phyloP scores from a whole-genome alignment of 2,113 vertebrate species.

The Tachycineta bicolor region DNA sequence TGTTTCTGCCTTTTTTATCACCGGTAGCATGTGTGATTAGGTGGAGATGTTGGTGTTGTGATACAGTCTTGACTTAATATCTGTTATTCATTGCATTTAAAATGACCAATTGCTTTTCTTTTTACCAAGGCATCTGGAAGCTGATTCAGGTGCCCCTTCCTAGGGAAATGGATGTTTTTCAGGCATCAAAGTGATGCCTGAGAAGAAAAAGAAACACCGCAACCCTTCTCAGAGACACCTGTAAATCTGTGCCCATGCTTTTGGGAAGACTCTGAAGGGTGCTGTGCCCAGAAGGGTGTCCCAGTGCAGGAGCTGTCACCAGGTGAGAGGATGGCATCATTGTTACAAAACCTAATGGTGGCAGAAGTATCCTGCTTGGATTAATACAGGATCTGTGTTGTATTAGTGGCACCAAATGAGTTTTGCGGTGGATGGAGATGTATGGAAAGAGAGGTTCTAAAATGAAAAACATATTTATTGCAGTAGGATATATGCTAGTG shows the following conservation, averaged over 20 bases:
- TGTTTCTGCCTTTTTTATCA: not conserved
- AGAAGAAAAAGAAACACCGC: not conserved
- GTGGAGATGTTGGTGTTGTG: not conserved
- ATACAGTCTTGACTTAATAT: not conserved
- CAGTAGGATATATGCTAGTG: not conserved
- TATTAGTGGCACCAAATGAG: slow-evolving; percentile 9
- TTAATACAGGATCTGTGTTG: not conserved
- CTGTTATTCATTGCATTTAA: not conserved
- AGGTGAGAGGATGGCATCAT: not conserved
- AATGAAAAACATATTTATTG: slow-evolving; percentile 26
- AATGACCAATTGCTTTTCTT: not conserved
- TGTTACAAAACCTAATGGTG: accelerated
- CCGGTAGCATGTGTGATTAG: not conserved
- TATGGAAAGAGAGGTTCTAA: not conserved
- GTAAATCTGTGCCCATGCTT: not conserved
- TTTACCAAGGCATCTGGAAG: not conserved
- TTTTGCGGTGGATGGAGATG: not conserved
- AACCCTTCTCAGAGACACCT: not conserved
- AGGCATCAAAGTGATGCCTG: not conserved
- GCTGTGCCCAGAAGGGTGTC: not conserved
- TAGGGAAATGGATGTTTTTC: not conserved
- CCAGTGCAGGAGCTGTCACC: not conserved
- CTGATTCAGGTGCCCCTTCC: not conserved
- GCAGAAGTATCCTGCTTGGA: not conserved
- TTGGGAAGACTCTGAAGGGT: not conserved